These are phyloP conservation scores for Acropternis orthonyx DNA, from an alignment of 2,797 vertebrate species.

Conservation along the genomic window DNA sequence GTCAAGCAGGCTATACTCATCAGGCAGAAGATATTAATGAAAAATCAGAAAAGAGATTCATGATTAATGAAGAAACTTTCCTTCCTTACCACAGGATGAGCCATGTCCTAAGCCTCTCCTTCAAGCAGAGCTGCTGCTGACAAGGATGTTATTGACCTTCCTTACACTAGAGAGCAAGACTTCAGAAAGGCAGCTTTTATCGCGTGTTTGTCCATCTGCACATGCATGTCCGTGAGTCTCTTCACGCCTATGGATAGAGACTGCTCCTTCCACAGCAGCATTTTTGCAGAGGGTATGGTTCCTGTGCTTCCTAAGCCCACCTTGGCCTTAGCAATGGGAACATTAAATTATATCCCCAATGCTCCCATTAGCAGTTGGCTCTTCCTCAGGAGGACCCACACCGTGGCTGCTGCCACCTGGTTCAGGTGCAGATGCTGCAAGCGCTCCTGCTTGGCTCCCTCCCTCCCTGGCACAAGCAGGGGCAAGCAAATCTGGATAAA, in stretches of 20 bases:
- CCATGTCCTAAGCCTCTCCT: neutral
- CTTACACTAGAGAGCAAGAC: neutral
- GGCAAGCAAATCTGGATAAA: neutral
- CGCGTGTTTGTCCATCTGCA: neutral
- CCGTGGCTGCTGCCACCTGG: neutral
- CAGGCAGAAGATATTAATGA: neutral
- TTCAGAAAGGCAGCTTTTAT: neutral
- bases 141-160: neutral
- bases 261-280: neutral
- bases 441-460: neutral
- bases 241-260: accelerated
- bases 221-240: accelerated
- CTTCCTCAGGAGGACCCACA: neutral
- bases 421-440: neutral
- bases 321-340: accelerated
- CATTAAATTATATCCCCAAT: neutral
- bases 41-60: neutral
- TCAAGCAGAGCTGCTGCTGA: neutral
- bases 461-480: accelerated
- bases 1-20: neutral
- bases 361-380: neutral
- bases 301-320: neutral
- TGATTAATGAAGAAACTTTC: neutral
- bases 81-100: neutral
- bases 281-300: neutral